Evolutionary conservation across 2,888 invertebrate genomes (phyloP).

Genomic region (Drosophila neotestacea): DNA sequence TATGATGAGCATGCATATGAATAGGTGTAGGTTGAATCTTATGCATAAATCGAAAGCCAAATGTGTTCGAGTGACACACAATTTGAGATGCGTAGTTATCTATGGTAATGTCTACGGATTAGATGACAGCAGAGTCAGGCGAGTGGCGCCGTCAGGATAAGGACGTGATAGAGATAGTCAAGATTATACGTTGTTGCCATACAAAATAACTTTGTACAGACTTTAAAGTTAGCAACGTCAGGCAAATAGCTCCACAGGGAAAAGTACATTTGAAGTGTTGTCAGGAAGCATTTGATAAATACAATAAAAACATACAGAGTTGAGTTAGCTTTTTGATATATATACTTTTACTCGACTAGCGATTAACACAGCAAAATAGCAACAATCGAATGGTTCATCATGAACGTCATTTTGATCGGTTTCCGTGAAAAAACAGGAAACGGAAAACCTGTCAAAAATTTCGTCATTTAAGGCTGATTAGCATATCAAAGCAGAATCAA

Average conservation of each 20-base stretch:
- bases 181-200: constrained; percentile 39
- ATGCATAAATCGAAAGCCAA: constrained; percentile 66
- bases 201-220: constrained; percentile 41
- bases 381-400: constrained; percentile 26
- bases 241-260: constrained; percentile 48
- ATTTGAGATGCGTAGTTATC: constrained; percentile 54
- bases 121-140: constrained; percentile 4
- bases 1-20: constrained; percentile 58
- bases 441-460: constrained; percentile 79
- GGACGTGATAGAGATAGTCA: constrained; percentile 60
- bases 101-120: constrained; percentile 22
- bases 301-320: constrained; percentile 25
- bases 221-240: constrained; percentile 45
- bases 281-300: constrained; percentile 14
- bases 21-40: constrained; percentile 30
- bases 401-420: constrained; percentile 29
- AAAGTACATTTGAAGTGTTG: constrained; percentile 49
- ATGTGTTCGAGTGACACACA: constrained; percentile 45
- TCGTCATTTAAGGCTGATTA: constrained; percentile 76
- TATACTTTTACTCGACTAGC: constrained; percentile 8
- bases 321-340: constrained; percentile 14
- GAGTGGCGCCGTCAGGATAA: constrained; percentile 19
- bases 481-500: constrained; percentile 75
- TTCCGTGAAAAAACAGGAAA: constrained; percentile 77
- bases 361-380: constrained; percentile 45